Conservation (phyloP, 2,888 invertebrate genomes). For the Sthenelais limicola region DNA sequence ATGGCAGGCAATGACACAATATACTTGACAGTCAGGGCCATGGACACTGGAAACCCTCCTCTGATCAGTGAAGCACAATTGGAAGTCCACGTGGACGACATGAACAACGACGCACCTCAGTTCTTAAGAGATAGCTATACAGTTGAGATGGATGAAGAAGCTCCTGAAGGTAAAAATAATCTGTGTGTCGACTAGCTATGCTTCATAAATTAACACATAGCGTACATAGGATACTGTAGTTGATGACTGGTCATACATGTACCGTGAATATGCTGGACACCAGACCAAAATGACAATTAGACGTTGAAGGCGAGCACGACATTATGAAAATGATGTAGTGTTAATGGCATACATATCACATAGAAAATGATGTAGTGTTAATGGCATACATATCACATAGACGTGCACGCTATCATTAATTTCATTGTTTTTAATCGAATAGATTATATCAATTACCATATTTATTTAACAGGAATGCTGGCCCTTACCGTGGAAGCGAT, state of each 20-base stretch:
- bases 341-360: too few species aligned
- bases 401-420: too few species aligned
- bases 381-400: too few species aligned
- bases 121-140: constrained; percentile 33
- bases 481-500: constrained; percentile 19
- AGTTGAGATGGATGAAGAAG: constrained; percentile 27
- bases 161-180: constrained; percentile 27
- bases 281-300: too few species aligned
- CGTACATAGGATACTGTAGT: too few species aligned
- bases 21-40: constrained; percentile 21
- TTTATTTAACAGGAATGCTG: constrained; percentile 14
- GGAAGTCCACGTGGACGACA: constrained; percentile 30
- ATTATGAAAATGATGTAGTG: too few species aligned
- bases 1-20: constrained; percentile 13
- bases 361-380: too few species aligned
- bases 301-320: too few species aligned
- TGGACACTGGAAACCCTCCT: constrained; percentile 31
- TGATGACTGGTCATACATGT: too few species aligned
- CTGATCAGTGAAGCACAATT: constrained; percentile 29
- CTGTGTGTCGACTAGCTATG: background rate
- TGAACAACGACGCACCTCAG: constrained; percentile 30
- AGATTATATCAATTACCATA: too few species aligned
- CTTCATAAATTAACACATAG: background rate
- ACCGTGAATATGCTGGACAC: too few species aligned
- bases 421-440: too few species aligned